Evolutionary conservation across 2,888 invertebrate species (phyloP).

Genomic region (Phoenoteleia sp.): DNA sequence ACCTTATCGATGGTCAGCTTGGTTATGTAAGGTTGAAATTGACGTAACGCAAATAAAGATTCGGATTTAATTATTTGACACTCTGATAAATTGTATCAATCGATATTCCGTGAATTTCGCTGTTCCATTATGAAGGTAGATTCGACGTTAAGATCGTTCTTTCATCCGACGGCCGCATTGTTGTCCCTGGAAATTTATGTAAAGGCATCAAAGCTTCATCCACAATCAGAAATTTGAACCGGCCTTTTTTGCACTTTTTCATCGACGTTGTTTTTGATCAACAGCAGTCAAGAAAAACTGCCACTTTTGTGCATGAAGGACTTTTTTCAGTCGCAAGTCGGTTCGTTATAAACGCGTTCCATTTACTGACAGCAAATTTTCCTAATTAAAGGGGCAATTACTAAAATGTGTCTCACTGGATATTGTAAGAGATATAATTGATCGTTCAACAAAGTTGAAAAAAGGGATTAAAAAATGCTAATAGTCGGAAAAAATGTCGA

Average conservation of each 20-base stretch:
- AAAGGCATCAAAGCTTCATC: background rate
- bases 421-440: conserved; percentile 36
- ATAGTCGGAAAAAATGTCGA: conserved; percentile 33
- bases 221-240: background rate
- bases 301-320: too few species aligned
- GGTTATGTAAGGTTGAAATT: too few species aligned
- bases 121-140: background rate
- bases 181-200: background rate
- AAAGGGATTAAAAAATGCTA: conserved; percentile 8
- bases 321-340: background rate
- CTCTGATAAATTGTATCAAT: too few species aligned
- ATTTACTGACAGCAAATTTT: conserved; percentile 12
- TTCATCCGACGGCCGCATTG: conserved; percentile 2
- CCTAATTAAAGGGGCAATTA: conserved; percentile 38
- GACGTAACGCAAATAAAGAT: too few species aligned
- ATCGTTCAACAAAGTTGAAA: conserved; percentile 50
- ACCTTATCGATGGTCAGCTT: too few species aligned
- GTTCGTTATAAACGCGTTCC: conserved; percentile 10
- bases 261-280: too few species aligned
- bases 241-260: too few species aligned
- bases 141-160: background rate
- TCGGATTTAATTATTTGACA: too few species aligned
- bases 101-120: background rate
- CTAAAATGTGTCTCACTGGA: conserved; percentile 43
- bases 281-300: too few species aligned